Conservation (phyloP, 2,888 invertebrate genomes). For the Melieria picta region DNA sequence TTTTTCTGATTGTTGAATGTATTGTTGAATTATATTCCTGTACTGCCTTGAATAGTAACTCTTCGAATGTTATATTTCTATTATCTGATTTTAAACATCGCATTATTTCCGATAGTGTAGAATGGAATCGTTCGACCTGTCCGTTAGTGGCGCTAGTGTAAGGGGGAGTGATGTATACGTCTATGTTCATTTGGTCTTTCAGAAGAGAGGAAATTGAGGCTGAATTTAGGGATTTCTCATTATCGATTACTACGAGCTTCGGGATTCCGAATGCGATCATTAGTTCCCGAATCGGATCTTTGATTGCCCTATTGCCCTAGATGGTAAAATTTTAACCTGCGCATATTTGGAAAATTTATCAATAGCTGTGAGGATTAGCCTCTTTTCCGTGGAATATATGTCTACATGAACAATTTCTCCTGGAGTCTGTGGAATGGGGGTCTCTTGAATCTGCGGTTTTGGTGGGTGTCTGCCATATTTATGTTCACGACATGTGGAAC, state of each 20-base stretch:
- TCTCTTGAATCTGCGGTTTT: too few relatives aligned
- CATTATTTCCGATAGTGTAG: constrained; percentile 16
- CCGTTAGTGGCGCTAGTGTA: constrained; percentile 14
- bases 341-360: constrained; percentile 29
- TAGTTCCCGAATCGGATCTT: background rate
- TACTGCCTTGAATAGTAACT: constrained; percentile 10
- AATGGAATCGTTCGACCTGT: constrained; percentile 4
- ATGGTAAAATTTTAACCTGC: constrained; percentile 1
- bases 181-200: constrained; percentile 6
- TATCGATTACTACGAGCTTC: background rate
- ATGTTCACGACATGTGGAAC: constrained; percentile 2
- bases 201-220: background rate
- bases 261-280: constrained; percentile 4
- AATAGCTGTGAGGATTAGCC: constrained; percentile 20
- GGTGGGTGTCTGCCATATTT: too few relatives aligned
- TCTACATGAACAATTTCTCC: too few relatives aligned
- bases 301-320: constrained; percentile 13
- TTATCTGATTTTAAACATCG: background rate
- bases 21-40: constrained; percentile 25
- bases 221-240: background rate
- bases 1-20: constrained; percentile 14
- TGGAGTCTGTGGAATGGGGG: too few relatives aligned
- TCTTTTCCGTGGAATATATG: constrained; percentile 1
- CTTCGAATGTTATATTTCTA: background rate
- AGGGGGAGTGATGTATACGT: constrained; percentile 4